phyloP scores from a whole-genome alignment of 2,797 vertebrate genomes.

The Lithobates sylvaticus region DNA sequence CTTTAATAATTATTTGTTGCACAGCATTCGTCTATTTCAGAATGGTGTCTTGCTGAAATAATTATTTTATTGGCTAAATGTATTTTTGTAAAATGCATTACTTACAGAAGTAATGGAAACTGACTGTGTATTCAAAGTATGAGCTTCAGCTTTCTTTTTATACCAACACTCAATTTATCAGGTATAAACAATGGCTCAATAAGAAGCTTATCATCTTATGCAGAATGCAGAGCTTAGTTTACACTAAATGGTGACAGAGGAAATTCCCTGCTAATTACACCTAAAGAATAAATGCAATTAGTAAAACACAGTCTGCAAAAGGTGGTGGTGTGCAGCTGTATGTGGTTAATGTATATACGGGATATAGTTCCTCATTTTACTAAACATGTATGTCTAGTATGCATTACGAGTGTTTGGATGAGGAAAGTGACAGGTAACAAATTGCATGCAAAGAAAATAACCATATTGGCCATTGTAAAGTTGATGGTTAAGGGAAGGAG shows the following conservation, averaged over 20 bases:
- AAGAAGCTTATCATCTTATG: constrained; percentile 1
- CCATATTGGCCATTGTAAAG: constrained; percentile 33
- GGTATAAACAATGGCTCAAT: constrained; percentile 15
- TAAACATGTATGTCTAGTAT: background rate
- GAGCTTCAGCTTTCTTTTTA: background rate
- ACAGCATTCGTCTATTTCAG: background rate
- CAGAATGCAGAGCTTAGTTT: constrained; percentile 6
- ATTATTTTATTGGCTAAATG: constrained; percentile 17
- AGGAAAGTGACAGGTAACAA: constrained; percentile 29
- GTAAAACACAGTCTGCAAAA: background rate
- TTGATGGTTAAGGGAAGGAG: constrained; percentile 18
- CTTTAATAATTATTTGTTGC: too few relatives aligned
- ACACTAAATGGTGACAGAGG: background rate
- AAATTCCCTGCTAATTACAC: background rate
- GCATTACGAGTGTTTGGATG: constrained; percentile 30
- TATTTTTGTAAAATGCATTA: background rate
- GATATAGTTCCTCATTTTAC: background rate
- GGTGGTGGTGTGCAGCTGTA: background rate
- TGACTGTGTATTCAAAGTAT: background rate
- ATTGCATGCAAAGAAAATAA: constrained; percentile 35
- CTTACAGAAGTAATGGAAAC: background rate
- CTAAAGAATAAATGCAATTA: background rate
- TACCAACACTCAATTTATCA: background rate
- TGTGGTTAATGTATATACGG: background rate
- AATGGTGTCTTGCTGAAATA: constrained; percentile 9